Evolutionary conservation across 35 echinoderm and acorn worm genomes (phyloP), one percentile per base, ranked within the genome.

Genomic region (Heliocidaris erythrogramma): DNA sequence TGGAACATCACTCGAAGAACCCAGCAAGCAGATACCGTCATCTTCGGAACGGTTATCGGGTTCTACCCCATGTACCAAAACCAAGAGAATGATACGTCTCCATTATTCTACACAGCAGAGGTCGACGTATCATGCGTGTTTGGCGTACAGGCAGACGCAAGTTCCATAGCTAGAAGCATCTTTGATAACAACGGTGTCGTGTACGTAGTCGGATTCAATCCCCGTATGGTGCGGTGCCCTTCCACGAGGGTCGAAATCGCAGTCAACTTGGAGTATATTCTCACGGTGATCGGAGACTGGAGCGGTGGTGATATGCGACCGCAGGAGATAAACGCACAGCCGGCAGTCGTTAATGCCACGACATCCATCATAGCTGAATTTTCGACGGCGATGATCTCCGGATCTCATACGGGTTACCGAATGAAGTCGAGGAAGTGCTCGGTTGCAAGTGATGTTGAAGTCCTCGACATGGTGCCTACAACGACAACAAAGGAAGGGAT

Each of bases 211-310:
- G 87, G 87, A 30, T 47, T 89, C 31, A 89, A 89, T 27, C 31
- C 87, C 87, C 12, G 12, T 47, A 32, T 32, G 31, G 31, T 48
- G 5, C 31, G 31, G 31, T 48, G 31, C 31, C 47, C 87, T 32
- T n/a, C 31, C 9, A 17, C 31, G 87, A n/a, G 29, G 31, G 47
- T 48, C 87, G 87, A 89, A 12, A 48, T 89, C 87, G 87, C 87
- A 32, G 87, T 32, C 31, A 32, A 32, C 87, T 13, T 9, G 16
- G 87, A 89, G 32, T 89, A 89, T 5, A 35, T 89, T 48, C 32
- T 89, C 31, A 17, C 12, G 87, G 87, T 89, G 31, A 48, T 89
- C 31, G 87, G 87, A 47, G 87, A 48, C 30, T 89, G 87, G 87
- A 89, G 47, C 9, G 87, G 87, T 11, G 87, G 87, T 32, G 14